Conservation (phyloP, 2,888 invertebrate species). For the Pardosa pseudoannulata region DNA sequence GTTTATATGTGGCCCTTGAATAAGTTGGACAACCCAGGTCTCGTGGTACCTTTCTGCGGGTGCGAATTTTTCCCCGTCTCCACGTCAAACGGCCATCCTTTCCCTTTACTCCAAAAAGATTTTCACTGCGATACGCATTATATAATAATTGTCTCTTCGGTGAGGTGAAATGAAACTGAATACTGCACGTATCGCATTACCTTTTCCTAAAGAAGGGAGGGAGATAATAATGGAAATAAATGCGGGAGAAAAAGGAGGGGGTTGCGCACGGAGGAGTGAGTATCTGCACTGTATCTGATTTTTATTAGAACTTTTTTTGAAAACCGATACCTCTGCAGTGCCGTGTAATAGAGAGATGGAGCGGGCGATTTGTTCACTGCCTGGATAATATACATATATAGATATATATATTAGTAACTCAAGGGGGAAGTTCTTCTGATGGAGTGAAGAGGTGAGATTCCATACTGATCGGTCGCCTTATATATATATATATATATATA, state of each 20-base stretch:
- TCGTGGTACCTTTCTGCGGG: background rate
- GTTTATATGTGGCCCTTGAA: no score
- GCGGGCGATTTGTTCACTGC: no score
- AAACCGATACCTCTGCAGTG: background rate
- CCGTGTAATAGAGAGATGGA: no score
- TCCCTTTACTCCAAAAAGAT: background rate
- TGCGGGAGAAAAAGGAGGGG: background rate
- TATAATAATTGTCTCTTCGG: background rate
- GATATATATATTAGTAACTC: no score
- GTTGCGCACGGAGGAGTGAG: background rate
- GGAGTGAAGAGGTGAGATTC: no score
- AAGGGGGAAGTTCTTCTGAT: no score
- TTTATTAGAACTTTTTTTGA: conserved; percentile 1
- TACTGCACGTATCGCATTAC: conserved; percentile 7
- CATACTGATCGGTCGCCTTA: no score
- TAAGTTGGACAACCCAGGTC: no score
- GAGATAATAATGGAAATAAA: conserved; percentile 6
- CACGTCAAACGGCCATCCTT: background rate
- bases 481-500: no score
- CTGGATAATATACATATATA: no score
- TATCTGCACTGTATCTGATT: background rate
- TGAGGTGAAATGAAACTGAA: background rate
- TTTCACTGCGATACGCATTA: background rate
- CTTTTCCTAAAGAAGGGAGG: no score
- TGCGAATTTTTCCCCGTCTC: background rate